A percentile compares a stretch with the other conserved stretches of the same genome.
phyloP scores from a whole-genome alignment of 2,113 vertebrate genomes.

The Microcebus jonahi region DNA sequence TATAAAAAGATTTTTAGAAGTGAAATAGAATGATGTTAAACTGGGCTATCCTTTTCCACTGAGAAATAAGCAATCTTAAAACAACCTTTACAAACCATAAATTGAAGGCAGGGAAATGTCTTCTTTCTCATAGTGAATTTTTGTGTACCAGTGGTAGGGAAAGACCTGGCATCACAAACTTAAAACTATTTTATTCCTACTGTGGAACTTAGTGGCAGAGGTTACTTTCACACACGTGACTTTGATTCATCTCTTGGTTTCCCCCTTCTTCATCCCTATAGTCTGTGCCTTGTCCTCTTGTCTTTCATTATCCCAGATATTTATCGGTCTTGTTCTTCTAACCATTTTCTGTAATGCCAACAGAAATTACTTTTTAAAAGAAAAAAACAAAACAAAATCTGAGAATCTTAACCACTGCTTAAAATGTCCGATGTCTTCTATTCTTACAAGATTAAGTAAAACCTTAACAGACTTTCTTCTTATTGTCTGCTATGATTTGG shows the following conservation, averaged over 20 bases:
- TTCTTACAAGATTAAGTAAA: neutral
- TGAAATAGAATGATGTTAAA: neutral
- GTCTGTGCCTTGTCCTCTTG: neutral
- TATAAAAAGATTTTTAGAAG: neutral
- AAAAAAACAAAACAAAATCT: neutral
- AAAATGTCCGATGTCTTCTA: neutral
- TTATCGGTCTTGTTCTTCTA: neutral
- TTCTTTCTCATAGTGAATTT: neutral
- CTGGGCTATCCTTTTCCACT: neutral
- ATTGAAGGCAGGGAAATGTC: neutral
- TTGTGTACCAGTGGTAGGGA: neutral
- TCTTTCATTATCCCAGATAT: neutral
- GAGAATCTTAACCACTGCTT: neutral
- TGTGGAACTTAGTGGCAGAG: fast-evolving
- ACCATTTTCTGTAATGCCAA: neutral
- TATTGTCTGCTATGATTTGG: neutral
- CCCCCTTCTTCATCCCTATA: neutral
- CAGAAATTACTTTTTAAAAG: neutral
- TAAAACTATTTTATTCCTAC: neutral
- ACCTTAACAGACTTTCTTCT: neutral
- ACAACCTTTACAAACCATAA: neutral
- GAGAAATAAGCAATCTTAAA: conserved; percentile 8
- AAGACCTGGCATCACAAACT: neutral
- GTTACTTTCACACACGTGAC: neutral
- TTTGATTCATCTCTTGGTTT: neutral